Evolutionary conservation across 2,113 vertebrate species (phyloP).

Genomic region (Chaetura pelagica): DNA sequence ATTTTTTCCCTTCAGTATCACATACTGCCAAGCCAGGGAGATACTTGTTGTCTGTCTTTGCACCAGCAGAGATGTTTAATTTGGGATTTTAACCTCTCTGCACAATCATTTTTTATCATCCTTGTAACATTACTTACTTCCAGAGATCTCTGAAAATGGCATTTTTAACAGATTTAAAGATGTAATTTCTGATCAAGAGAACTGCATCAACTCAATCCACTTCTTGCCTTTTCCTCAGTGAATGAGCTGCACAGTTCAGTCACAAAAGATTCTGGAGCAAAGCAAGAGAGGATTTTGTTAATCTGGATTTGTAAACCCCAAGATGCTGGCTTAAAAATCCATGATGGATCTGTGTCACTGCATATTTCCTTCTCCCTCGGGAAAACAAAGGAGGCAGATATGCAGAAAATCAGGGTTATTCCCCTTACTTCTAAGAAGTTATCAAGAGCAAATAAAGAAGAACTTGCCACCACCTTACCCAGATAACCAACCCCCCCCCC

Average conservation of each 20-base stretch:
- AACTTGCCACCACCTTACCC: neutral
- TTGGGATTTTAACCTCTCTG: neutral
- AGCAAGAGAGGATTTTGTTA: constrained; percentile 36
- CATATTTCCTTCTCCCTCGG: neutral
- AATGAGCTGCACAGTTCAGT: neutral
- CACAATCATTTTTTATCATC: neutral
- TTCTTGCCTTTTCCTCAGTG: constrained; percentile 15
- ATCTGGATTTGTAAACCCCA: constrained; percentile 31
- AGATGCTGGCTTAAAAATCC: constrained; percentile 27
- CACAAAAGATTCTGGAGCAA: neutral
- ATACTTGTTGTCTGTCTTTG: neutral
- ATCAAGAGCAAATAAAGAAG: neutral
- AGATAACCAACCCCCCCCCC: neutral
- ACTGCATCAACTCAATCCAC: neutral
- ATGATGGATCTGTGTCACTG: neutral
- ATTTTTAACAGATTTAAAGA: neutral
- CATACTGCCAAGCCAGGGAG: neutral
- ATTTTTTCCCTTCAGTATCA: neutral
- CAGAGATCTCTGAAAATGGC: neutral
- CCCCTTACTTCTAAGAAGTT: neutral
- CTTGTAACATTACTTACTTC: neutral
- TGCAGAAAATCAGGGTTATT: neutral
- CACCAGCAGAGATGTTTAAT: neutral
- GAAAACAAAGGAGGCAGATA: neutral
- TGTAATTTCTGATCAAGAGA: neutral